phyloP scores from a whole-genome alignment of 2,888 invertebrate species.

The Phrixothrix hirtus region DNA sequence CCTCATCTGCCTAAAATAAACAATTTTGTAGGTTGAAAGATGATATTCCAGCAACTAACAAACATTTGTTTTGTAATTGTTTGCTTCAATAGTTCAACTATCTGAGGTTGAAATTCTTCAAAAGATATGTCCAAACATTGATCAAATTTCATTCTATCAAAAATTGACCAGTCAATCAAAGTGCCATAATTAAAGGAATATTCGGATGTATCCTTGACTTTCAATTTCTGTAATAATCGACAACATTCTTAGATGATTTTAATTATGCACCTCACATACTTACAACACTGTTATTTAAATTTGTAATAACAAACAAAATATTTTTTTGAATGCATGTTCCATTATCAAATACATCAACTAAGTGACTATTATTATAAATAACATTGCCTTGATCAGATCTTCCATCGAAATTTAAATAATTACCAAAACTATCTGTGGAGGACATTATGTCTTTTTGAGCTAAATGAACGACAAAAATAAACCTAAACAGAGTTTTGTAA shows the following conservation, averaged over 20 bases:
- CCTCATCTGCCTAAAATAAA: constrained; percentile 46
- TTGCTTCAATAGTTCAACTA: constrained; percentile 49
- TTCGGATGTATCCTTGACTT: constrained; percentile 45
- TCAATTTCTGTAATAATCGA: constrained; percentile 49
- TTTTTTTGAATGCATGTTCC: constrained; percentile 17
- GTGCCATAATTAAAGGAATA: constrained; percentile 50
- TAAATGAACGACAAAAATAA: not conserved
- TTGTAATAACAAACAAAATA: constrained; percentile 20
- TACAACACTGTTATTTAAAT: constrained; percentile 19
- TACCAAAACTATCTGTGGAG: not conserved
- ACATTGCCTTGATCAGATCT: constrained; percentile 14
- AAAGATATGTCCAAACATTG: constrained; percentile 52
- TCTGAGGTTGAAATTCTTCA: constrained; percentile 48
- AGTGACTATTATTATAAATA: constrained; percentile 27
- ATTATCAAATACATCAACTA: constrained; percentile 25
- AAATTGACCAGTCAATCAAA: constrained; percentile 44
- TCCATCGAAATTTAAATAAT: constrained; percentile 5
- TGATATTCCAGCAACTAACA: no score
- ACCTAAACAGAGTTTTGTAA: not conserved
- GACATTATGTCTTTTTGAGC: not conserved
- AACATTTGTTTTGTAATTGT: constrained; percentile 40
- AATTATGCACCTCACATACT: constrained; percentile 3
- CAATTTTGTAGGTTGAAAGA: not conserved
- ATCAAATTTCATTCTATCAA: constrained; percentile 47
- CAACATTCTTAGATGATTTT: constrained; percentile 22